Evolutionary conservation across 1,140 invertebrate genomes (phyloP), one percentile per base, ranked within the genome.

Genomic region (Brachionus plicatilis): DNA sequence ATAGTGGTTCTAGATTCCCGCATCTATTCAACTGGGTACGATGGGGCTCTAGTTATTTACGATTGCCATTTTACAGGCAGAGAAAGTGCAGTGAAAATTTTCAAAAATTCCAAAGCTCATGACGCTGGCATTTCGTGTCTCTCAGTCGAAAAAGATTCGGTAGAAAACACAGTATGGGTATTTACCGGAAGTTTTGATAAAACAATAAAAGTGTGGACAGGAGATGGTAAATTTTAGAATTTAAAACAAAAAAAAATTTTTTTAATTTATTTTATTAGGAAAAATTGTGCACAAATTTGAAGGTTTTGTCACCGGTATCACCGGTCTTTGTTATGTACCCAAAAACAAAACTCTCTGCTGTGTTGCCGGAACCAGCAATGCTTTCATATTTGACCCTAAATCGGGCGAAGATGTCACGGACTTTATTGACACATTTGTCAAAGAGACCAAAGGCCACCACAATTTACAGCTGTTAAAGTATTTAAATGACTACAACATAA

Each of bases 181-280:
- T 70, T 90, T 43, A 90, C 89, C 45, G 89, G 89, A 45, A 88
- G 88, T 11, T 90, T 90, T 88, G 89, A 90, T 85, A 90, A 90
- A 85, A 88, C 85, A 56, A 87, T 89, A 29, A 89, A 88, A 85
- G 89, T 90, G 27, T 90, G 89, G 89, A 88, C 88, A 11, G 85
- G 86, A 41, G 89, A 90, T 79, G 89, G 89, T 5, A 89, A 1
- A 47, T 47, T 47, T 47, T 3, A 47, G 45, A 47, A 47, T 47
- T 47, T 3, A 12, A 47, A 12, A 6, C 0, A 4, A 12, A 8
- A 41, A 50, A 14, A 50, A 79, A 1, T 65, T 41, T 43, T 11
- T 50, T n/a, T 4, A 65, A 17, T 14, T 37, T 20, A 50, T 82
- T 72, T 72, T 72, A n/a, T 43, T 75, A 75, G 70, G 70, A 7